phyloP scores from a whole-genome alignment of 2,797 vertebrate species.

The Cebuella pygmaea region DNA sequence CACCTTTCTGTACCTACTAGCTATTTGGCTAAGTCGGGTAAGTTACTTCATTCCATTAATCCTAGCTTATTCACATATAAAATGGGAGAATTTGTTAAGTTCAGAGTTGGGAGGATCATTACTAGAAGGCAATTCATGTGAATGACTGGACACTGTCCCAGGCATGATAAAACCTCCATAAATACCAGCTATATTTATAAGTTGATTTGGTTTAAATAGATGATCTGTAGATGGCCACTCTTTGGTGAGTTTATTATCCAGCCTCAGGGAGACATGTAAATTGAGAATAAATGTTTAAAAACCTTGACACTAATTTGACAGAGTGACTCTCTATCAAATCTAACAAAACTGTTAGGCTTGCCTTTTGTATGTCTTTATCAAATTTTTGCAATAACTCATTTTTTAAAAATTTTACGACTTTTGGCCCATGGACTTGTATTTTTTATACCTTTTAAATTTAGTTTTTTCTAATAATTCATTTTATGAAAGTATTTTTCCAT shows the following conservation, averaged over 20 bases:
- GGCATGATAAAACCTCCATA: neutral
- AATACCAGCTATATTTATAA: neutral
- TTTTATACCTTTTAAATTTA: neutral
- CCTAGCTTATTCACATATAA: neutral
- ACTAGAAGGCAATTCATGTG: neutral
- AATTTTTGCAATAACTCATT: constrained; percentile 10
- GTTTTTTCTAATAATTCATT: constrained; percentile 36
- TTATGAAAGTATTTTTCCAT: constrained; percentile 13
- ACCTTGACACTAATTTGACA: neutral
- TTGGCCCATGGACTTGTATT: neutral
- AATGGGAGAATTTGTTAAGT: neutral
- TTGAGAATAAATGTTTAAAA: constrained; percentile 13
- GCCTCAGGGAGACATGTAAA: neutral
- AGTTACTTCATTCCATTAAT: constrained; percentile 16
- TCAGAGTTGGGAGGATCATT: neutral
- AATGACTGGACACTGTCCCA: neutral
- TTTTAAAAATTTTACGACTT: neutral
- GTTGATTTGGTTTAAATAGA: neutral
- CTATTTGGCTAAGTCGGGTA: constrained; percentile 36
- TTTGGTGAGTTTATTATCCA: neutral
- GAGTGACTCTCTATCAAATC: constrained; percentile 3
- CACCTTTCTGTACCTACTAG: neutral
- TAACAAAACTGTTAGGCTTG: neutral
- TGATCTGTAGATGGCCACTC: neutral
- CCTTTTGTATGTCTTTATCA: neutral